Evolutionary conservation across 1,140 invertebrate genomes (phyloP).

Genomic region (Homalodisca vitripennis): DNA sequence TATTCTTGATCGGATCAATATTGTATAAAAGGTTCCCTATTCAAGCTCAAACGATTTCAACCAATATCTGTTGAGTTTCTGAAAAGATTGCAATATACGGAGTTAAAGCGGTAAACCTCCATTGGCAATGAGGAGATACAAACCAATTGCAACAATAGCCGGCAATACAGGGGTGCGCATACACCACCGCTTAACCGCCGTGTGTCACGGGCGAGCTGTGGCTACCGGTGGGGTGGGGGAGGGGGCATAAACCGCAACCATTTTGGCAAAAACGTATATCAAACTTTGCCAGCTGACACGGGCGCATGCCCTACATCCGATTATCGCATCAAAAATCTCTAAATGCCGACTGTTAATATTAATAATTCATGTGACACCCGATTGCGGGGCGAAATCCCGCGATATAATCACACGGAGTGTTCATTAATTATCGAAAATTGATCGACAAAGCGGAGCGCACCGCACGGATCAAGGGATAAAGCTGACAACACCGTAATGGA

Average conservation of each 20-base stretch:
- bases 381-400: neutral
- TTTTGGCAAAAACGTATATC: too few relatives aligned
- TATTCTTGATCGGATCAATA: too few relatives aligned
- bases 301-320: too few relatives aligned
- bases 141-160: constrained; percentile 8
- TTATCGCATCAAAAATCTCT: neutral
- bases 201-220: neutral
- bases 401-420: neutral
- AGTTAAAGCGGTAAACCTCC: neutral
- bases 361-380: too few relatives aligned
- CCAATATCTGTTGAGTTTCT: too few relatives aligned
- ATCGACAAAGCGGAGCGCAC: neutral
- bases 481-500: neutral
- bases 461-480: neutral
- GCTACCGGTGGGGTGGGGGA: too few relatives aligned
- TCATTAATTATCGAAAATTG: constrained; percentile 14
- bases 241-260: neutral
- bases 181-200: neutral
- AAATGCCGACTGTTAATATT: neutral
- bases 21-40: too few relatives aligned
- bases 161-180: neutral
- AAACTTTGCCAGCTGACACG: too few relatives aligned
- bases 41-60: too few relatives aligned
- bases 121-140: neutral
- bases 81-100: too few relatives aligned